A percentile compares a stretch with the other conserved stretches of the same genome.
These are phyloP conservation scores for Actenoides lindsayi DNA, from an alignment of 2,113 vertebrate species.

Conservation along the genomic window DNA sequence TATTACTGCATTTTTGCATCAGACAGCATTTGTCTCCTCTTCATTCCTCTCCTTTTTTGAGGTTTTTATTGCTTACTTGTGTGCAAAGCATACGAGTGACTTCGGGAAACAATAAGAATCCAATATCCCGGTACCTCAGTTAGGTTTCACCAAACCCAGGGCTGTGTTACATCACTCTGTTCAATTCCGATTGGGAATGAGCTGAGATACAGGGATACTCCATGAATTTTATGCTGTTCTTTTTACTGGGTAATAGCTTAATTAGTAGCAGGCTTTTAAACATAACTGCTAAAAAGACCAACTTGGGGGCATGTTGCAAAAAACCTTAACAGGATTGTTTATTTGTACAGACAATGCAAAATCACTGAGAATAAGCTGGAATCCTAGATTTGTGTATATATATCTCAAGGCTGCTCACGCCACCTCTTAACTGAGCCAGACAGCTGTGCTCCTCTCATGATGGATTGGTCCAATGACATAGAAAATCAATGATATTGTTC, in stretches of 20 bases:
- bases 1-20: neutral
- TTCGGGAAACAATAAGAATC: neutral
- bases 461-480: neutral
- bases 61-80: neutral
- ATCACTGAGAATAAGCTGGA: constrained; percentile 5
- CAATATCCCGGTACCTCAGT: neutral
- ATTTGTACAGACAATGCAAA: constrained; percentile 26
- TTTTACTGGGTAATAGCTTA: neutral
- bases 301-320: neutral
- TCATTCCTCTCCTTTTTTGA: neutral
- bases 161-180: neutral
- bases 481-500: constrained; percentile 46
- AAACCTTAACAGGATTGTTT: neutral
- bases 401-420: neutral
- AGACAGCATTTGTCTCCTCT: neutral
- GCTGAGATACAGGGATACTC: neutral
- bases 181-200: neutral
- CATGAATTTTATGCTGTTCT: neutral
- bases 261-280: constrained; percentile 13
- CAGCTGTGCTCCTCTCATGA: neutral
- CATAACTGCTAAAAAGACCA: neutral
- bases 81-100: neutral
- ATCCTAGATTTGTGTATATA: neutral
- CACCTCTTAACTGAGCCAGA: constrained; percentile 19
- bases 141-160: neutral